A percentile compares a stretch with the other conserved stretches of the same genome.
These are phyloP conservation scores for Rhinoderma darwinii DNA, from an alignment of 2,113 vertebrate species.

Conservation along the genomic window DNA sequence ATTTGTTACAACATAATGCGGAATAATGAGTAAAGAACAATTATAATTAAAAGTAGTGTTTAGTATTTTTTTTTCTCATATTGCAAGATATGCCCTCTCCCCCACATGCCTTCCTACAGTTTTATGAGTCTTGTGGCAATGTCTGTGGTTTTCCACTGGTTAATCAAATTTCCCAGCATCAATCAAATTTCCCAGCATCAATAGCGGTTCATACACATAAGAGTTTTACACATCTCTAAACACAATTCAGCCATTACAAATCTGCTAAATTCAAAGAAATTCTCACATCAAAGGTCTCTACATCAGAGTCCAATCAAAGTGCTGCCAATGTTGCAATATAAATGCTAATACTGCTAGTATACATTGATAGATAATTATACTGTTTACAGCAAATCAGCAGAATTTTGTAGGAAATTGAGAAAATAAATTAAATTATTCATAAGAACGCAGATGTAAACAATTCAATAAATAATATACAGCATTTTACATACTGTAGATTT, in stretches of 20 bases:
- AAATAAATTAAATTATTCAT: neutral
- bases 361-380: neutral
- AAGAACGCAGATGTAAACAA: neutral
- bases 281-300: neutral
- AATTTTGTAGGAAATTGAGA: neutral
- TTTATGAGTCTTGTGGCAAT: neutral
- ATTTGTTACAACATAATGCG: too few species aligned
- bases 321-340: conserved; percentile 3
- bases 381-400: neutral
- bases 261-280: neutral
- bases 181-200: too few species aligned
- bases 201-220: neutral
- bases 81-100: neutral
- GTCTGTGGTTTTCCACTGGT: neutral
- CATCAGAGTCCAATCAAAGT: neutral
- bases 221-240: conserved; percentile 4
- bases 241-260: conserved; percentile 3
- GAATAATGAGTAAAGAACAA: too few species aligned
- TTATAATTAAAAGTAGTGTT: too few species aligned
- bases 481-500: too few species aligned
- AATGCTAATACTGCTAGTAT: conserved; percentile 4
- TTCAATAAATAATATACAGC: neutral
- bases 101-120: neutral
- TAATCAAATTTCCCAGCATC: neutral
- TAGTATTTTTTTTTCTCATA: too few species aligned